These are phyloP conservation scores for Rugalucina vietnamica DNA, from an alignment of 2,888 invertebrate genomes.

Conservation along the genomic window DNA sequence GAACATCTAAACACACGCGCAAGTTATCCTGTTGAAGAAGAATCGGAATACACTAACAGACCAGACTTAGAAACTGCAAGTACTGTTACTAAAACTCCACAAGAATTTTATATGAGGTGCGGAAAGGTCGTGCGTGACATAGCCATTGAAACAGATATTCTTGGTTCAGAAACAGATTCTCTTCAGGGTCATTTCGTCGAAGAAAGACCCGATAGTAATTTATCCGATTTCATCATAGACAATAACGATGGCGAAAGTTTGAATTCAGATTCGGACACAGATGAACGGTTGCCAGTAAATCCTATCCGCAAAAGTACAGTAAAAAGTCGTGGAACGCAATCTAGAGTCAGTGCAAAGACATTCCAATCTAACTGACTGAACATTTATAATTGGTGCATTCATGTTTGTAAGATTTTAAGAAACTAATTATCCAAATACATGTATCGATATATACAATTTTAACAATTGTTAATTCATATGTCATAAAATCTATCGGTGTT, in stretches of 20 bases:
- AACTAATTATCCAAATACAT: too few relatives aligned
- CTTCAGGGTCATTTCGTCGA: not conserved
- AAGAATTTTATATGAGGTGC: not conserved
- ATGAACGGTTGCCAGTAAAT: not conserved
- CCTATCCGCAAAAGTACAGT: not conserved
- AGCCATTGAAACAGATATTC: slow-evolving; percentile 52
- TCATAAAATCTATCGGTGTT: too few relatives aligned
- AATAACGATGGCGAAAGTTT: slow-evolving; percentile 59
- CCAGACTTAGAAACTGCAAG: not conserved
- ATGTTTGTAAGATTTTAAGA: too few relatives aligned
- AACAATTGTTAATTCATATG: too few relatives aligned
- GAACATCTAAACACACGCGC: not conserved
- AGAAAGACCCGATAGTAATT: slow-evolving; percentile 23
- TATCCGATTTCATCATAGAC: slow-evolving; percentile 56
- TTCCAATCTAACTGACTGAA: too few relatives aligned
- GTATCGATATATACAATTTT: too few relatives aligned
- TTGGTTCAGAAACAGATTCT: slow-evolving; percentile 20
- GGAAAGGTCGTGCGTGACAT: slow-evolving; percentile 34
- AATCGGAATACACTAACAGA: not conserved
- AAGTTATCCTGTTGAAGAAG: slow-evolving; percentile 7
- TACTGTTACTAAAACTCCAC: not conserved
- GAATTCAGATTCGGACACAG: slow-evolving; percentile 5
- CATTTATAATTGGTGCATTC: too few relatives aligned
- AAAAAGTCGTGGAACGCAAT: not conserved
- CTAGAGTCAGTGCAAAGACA: not conserved